These are phyloP conservation scores for Melikaiella ostensackeni DNA, from an alignment of 2,888 invertebrate species.

Conservation along the genomic window DNA sequence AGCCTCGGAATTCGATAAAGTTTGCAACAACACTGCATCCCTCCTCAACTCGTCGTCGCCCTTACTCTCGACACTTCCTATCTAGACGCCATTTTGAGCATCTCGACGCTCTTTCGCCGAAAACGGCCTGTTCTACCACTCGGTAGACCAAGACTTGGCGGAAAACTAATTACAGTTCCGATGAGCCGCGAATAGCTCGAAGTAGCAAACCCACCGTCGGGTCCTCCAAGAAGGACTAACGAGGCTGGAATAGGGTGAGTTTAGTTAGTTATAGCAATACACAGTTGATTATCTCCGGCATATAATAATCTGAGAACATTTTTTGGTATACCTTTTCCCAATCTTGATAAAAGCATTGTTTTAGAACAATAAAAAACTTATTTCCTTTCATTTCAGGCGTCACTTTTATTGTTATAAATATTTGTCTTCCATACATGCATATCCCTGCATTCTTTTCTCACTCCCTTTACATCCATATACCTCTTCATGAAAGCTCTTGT, in stretches of 20 bases:
- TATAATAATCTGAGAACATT: background rate
- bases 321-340: background rate
- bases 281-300: conserved; percentile 8
- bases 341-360: background rate
- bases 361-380: too few relatives aligned
- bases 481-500: too few relatives aligned
- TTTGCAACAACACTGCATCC: conserved; percentile 47
- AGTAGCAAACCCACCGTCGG: conserved; percentile 58
- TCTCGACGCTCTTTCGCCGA: conserved; percentile 46
- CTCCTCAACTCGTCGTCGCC: conserved; percentile 23
- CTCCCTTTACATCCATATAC: too few relatives aligned
- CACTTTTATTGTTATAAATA: too few relatives aligned
- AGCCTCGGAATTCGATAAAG: conserved; percentile 64
- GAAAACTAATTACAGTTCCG: conserved; percentile 70
- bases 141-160: conserved; percentile 57
- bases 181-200: conserved; percentile 67
- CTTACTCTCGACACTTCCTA: conserved; percentile 46
- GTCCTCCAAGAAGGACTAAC: conserved; percentile 44
- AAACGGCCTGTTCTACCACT: conserved; percentile 41
- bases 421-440: too few relatives aligned
- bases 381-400: too few relatives aligned
- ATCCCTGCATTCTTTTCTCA: too few relatives aligned
- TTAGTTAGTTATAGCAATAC: conserved; percentile 20
- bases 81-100: conserved; percentile 53
- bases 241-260: conserved; percentile 16